phyloP scores from a whole-genome alignment of 2,797 vertebrate species.

The Garrulus glandarius region DNA sequence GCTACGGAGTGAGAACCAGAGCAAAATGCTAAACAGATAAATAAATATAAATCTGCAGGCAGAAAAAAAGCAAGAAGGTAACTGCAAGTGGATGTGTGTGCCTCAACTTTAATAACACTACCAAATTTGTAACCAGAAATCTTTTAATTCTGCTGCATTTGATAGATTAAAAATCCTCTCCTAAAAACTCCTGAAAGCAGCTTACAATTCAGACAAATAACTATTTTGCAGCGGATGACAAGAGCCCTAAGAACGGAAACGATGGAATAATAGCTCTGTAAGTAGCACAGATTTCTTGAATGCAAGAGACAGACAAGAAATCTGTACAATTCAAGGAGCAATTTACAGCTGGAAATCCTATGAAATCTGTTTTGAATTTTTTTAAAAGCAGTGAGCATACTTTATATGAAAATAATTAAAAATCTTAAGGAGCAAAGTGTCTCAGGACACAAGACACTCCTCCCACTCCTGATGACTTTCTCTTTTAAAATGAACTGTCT shows the following conservation, averaged over 20 bases:
- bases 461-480: slow-evolving; percentile 15
- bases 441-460: slow-evolving; percentile 8
- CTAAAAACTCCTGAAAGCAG: slow-evolving; percentile 55
- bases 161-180: slow-evolving; percentile 61
- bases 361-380: background rate
- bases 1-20: background rate
- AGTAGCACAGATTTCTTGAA: slow-evolving; percentile 3
- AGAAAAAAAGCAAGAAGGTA: background rate
- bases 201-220: slow-evolving; percentile 56
- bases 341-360: background rate
- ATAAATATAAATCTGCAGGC: background rate
- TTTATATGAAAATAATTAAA: background rate
- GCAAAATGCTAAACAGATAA: background rate
- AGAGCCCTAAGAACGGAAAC: background rate
- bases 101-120: background rate
- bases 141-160: slow-evolving; percentile 53
- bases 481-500: slow-evolving; percentile 8
- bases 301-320: background rate
- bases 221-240: slow-evolving; percentile 16
- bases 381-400: background rate
- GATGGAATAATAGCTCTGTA: slow-evolving; percentile 44
- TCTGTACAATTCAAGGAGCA: background rate
- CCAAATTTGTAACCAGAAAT: slow-evolving; percentile 29
- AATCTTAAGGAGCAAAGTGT: background rate
- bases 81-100: background rate